These are phyloP conservation scores for Glyptemys insculpta DNA, from an alignment of 2,797 vertebrate genomes.

Conservation along the genomic window DNA sequence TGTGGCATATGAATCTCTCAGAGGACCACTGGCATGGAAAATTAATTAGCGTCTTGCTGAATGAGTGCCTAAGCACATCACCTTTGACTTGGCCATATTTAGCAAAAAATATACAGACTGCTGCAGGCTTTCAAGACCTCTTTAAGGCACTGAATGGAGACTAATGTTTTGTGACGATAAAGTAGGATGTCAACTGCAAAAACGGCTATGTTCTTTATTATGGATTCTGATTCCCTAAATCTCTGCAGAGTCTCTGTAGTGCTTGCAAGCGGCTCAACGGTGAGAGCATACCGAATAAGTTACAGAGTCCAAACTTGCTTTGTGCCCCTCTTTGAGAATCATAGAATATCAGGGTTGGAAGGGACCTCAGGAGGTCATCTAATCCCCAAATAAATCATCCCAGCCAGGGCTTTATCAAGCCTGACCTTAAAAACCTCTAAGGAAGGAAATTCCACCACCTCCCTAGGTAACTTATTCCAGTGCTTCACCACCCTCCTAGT, in stretches of 20 bases:
- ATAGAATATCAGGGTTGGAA: too few relatives aligned
- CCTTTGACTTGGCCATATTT: constrained; percentile 16
- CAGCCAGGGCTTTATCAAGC: too few relatives aligned
- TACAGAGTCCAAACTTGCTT: constrained; percentile 14
- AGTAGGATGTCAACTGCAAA: neutral
- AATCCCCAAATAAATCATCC: too few relatives aligned
- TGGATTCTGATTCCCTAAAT: neutral
- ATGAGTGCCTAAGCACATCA: neutral
- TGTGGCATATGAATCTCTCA: neutral
- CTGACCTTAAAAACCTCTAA: too few relatives aligned
- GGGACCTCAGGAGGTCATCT: too few relatives aligned
- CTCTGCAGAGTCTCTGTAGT: neutral
- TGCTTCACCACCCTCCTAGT: too few relatives aligned
- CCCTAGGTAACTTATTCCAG: too few relatives aligned
- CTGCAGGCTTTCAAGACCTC: constrained; percentile 12
- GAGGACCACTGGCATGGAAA: neutral
- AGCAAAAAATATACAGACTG: constrained; percentile 2
- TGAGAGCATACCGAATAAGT: neutral
- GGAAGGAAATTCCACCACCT: too few relatives aligned
- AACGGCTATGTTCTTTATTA: neutral
- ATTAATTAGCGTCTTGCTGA: constrained; percentile 19
- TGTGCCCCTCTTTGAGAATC: neutral
- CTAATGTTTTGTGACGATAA: constrained; percentile 25
- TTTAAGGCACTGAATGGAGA: constrained; percentile 32
- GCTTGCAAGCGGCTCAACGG: neutral